Evolutionary conservation across 2,797 vertebrate genomes (phyloP).

Genomic region (Steatocranus sp.): DNA sequence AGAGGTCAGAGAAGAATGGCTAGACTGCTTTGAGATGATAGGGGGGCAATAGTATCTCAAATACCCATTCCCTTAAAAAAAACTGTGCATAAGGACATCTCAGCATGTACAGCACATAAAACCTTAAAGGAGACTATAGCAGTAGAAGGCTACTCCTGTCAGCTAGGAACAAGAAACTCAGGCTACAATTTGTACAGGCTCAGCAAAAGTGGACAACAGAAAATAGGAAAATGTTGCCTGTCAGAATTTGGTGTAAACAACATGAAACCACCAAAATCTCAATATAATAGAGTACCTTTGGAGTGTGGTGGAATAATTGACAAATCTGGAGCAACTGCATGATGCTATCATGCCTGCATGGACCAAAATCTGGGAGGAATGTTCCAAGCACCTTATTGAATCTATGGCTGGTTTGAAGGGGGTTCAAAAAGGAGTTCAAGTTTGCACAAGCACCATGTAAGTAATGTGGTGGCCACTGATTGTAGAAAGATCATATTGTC

Average conservation of each 20-base stretch:
- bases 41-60: not conserved
- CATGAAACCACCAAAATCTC: not conserved
- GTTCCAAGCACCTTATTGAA: not conserved
- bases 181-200: not conserved
- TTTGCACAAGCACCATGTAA: not conserved
- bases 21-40: not conserved
- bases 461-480: not conserved
- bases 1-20: not conserved
- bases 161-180: not conserved
- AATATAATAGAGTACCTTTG: not conserved
- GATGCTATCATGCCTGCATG: not conserved
- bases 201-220: not conserved
- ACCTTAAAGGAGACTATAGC: not conserved
- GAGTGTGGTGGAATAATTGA: not conserved
- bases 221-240: not conserved
- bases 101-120: not conserved
- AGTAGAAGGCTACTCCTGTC: not conserved
- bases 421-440: not conserved
- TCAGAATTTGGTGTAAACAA: not conserved
- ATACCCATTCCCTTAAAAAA: not conserved
- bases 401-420: not conserved
- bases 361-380: not conserved
- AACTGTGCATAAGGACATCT: not conserved
- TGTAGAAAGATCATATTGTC: accelerated
- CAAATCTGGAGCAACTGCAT: not conserved